Evolutionary conservation across 2,113 vertebrate genomes (phyloP), one percentile per base, ranked within the genome.

Genomic region (Apodemus sylvaticus): DNA sequence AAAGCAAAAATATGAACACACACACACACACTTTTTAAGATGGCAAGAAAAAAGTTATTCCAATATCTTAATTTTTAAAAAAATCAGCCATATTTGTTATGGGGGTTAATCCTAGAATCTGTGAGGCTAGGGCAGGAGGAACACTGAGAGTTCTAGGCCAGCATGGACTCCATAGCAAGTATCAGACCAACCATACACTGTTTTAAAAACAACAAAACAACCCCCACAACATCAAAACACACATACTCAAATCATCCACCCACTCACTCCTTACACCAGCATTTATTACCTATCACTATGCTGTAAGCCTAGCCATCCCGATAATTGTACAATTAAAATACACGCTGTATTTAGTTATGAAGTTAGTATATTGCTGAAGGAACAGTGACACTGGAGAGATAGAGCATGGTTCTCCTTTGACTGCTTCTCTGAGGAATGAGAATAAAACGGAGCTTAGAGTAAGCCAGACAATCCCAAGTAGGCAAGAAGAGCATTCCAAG

Each of bases 21-120:
- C 48, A 79, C 3, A 87, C 11, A 76, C 29, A 60, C 48, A 22
- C 24, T 39, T 91, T 55, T 90, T 76, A 82, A 88, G 45, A 82
- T 0, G 36, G 22, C 34, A 92, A 91, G 64, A n/a, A 93, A 94
- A 97, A 73, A 73, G 36, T 34, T 79, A 92, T n/a, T 16, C 7
- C n/a, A 66, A 55, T 53, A 71, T 39, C 66, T 39, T 20, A 71
- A 29, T 26, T 71, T 71, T 71, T 39, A n/a, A n/a, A 39, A 51
- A 66, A 36, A 86, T 14, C 64, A 36, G 7, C 11, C 19, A 68
- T 68, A 42, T 31, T 60, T 26, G 55, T 82, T 82, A 26, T 39
- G 34, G 36, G 10, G 53, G 10, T 17, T 81, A 81, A n/a, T 58
- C 5, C 53, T 4, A 82, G 53, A 39, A 60, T 6, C 22, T 39